A percentile compares a stretch with the other conserved stretches of the same genome.
Evolutionary conservation across 2,888 invertebrate species (phyloP).

Genomic region (Ennomos fuscantarius): DNA sequence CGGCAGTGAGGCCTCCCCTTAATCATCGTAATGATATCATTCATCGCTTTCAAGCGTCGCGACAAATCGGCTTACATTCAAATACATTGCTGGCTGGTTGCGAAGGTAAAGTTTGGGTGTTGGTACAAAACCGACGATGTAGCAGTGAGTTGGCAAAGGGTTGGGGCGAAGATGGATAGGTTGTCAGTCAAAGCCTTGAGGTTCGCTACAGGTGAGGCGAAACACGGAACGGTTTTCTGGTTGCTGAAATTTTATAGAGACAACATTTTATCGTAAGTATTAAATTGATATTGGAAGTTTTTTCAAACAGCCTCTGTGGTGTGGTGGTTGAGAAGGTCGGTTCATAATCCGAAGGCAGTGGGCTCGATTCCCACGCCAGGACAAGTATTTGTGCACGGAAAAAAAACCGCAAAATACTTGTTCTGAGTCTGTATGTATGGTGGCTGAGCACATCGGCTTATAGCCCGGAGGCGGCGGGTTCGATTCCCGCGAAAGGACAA

Average conservation of each 20-base stretch:
- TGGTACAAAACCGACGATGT: conserved; percentile 47
- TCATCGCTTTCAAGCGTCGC: conserved; percentile 65
- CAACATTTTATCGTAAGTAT: too few relatives aligned
- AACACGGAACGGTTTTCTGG: conserved; percentile 46
- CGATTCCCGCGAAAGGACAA: too few relatives aligned
- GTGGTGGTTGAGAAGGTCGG: too few relatives aligned
- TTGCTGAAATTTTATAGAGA: conserved; percentile 6
- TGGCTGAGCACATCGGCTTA: too few relatives aligned
- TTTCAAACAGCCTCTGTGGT: too few relatives aligned
- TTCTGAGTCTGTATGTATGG: too few relatives aligned
- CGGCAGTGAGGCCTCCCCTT: conserved; percentile 72
- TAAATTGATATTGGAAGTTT: too few relatives aligned
- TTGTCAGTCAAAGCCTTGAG: conserved; percentile 71
- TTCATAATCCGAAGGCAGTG: too few relatives aligned
- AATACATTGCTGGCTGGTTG: conserved; percentile 46
- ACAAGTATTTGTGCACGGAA: too few relatives aligned
- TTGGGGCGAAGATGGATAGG: conserved; percentile 50
- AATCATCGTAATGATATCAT: conserved; percentile 80
- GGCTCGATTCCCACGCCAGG: too few relatives aligned
- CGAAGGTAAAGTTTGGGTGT: not conserved
- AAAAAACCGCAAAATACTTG: too few relatives aligned
- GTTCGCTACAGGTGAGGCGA: conserved; percentile 63
- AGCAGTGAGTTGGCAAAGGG: conserved; percentile 34
- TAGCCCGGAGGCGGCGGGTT: too few relatives aligned
- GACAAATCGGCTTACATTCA: conserved; percentile 21